These are phyloP conservation scores for Ochotona princeps DNA, from an alignment of 2,113 vertebrate species.

Conservation along the genomic window DNA sequence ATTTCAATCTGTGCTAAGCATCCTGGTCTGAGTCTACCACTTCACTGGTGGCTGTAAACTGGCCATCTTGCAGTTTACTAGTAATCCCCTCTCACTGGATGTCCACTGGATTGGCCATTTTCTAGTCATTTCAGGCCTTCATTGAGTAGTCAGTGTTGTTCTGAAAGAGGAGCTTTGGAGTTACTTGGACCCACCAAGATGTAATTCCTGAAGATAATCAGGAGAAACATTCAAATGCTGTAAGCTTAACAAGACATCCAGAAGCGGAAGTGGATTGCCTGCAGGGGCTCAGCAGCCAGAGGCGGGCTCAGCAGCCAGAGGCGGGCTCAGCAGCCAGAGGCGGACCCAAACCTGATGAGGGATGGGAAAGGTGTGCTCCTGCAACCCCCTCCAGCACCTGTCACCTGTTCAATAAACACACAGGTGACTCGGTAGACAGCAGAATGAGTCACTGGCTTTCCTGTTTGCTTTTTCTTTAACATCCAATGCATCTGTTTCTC, in stretches of 20 bases:
- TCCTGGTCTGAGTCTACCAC: background rate
- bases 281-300: background rate
- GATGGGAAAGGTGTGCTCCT: fast-evolving
- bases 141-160: background rate
- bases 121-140: background rate
- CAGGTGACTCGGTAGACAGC: background rate
- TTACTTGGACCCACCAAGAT: background rate
- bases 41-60: background rate
- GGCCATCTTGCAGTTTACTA: background rate
- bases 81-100: background rate
- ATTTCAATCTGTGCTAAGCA: background rate
- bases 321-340: too few species aligned
- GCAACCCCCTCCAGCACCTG: too few species aligned
- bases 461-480: background rate
- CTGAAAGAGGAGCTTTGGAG: background rate
- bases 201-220: background rate
- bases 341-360: fast-evolving
- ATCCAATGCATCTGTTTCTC: background rate
- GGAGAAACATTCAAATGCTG: background rate
- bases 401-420: background rate
- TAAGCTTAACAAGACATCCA: background rate
- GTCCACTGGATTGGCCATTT: background rate
- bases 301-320: too few species aligned
- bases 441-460: background rate
- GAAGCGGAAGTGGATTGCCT: background rate